Conservation (phyloP, 2,113 vertebrate species). For the Jaculus jaculus region DNA sequence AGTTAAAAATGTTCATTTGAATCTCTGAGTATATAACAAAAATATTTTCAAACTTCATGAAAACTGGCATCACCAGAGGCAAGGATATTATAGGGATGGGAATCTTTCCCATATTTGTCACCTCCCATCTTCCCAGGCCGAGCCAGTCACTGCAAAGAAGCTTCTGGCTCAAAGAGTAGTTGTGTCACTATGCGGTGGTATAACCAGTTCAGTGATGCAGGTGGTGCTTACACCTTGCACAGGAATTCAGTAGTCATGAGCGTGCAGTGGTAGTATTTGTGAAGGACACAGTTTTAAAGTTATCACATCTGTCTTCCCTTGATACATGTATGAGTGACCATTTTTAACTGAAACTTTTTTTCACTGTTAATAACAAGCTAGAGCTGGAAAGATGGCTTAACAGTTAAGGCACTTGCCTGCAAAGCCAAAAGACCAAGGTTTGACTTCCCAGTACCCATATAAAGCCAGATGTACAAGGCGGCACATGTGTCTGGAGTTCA, state of each 20-base stretch:
- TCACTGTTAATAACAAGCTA: not conserved
- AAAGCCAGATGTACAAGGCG: too few relatives aligned
- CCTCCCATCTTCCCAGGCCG: not conserved
- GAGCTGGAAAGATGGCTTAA: too few relatives aligned
- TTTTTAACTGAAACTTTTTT: not conserved
- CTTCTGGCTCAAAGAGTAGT: not conserved
- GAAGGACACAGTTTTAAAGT: not conserved
- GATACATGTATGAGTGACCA: not conserved
- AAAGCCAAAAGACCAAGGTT: too few relatives aligned
- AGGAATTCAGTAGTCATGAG: not conserved
- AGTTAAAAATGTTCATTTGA: not conserved
- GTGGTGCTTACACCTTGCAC: not conserved
- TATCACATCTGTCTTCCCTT: not conserved
- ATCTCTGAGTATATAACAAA: slow-evolving; percentile 2
- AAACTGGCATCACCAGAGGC: not conserved
- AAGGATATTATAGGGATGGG: not conserved
- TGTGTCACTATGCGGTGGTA: not conserved
- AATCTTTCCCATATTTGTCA: not conserved
- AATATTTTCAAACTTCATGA: not conserved
- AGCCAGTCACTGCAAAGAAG: not conserved
- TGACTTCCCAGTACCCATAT: too few relatives aligned
- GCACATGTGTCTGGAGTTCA: too few relatives aligned
- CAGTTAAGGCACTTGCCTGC: too few relatives aligned
- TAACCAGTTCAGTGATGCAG: not conserved
- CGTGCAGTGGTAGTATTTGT: not conserved